These are phyloP conservation scores for Takifugu flavidus DNA, from an alignment of 2,113 vertebrate genomes.

Conservation along the genomic window DNA sequence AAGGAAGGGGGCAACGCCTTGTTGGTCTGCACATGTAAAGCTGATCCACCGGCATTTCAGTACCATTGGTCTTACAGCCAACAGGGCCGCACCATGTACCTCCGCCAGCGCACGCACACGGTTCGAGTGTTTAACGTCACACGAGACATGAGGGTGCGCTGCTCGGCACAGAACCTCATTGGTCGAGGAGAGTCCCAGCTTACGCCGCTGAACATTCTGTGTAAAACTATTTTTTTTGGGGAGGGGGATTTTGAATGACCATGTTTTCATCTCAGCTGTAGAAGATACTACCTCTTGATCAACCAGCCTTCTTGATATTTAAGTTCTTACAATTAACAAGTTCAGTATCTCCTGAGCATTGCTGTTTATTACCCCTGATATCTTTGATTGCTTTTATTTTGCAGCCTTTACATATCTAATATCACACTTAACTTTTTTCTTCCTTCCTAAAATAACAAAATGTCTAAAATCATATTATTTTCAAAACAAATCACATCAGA, in stretches of 20 bases:
- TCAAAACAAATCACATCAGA: too few species aligned
- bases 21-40: slow-evolving; percentile 73
- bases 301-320: too few species aligned
- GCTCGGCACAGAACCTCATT: slow-evolving; percentile 66
- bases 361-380: too few species aligned
- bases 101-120: slow-evolving; percentile 34
- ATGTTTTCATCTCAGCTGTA: background rate
- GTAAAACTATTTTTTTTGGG: slow-evolving; percentile 47
- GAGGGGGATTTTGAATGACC: background rate
- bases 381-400: too few species aligned
- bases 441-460: background rate
- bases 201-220: slow-evolving; percentile 60
- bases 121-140: slow-evolving; percentile 70
- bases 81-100: slow-evolving; percentile 41
- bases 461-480: too few species aligned
- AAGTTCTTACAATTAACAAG: too few species aligned
- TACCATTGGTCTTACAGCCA: slow-evolving; percentile 73
- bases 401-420: too few species aligned
- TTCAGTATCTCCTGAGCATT: too few species aligned
- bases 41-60: slow-evolving; percentile 68
- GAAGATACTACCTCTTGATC: too few species aligned
- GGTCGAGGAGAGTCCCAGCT: slow-evolving; percentile 65
- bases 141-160: slow-evolving; percentile 67
- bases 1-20: slow-evolving; percentile 68
- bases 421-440: background rate